Percentiles rank a stretch among this genome's conserved stretches.
phyloP scores from a whole-genome alignment of 2,797 vertebrate genomes.

The Pseudochromis fuscus region DNA sequence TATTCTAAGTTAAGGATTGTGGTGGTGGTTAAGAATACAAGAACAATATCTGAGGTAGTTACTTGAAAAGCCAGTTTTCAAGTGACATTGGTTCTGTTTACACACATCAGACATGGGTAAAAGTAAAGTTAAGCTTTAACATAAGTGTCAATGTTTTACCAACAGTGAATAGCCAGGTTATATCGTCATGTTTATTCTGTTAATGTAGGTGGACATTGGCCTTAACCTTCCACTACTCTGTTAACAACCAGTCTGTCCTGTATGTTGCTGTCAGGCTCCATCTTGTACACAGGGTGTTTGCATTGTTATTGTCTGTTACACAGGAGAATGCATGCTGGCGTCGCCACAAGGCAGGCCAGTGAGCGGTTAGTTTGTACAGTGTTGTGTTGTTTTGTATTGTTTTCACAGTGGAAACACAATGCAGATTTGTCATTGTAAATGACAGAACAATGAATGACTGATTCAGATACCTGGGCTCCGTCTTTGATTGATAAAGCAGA shows the following conservation, averaged over 20 bases:
- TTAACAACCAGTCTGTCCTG: constrained; percentile 13
- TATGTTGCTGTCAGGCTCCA: not conserved
- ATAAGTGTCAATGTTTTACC: constrained; percentile 18
- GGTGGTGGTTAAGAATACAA: not conserved
- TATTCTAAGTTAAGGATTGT: not conserved
- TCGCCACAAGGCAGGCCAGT: not conserved
- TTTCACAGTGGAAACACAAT: too few species aligned
- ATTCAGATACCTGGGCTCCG: constrained; percentile 1
- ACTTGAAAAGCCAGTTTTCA: not conserved
- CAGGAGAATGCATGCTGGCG: not conserved
- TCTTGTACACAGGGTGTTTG: not conserved
- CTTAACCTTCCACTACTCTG: constrained; percentile 30
- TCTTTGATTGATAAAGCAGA: constrained; percentile 25
- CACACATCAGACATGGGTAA: constrained; percentile 3
- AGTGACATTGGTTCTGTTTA: not conserved
- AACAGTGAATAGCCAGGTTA: constrained; percentile 31
- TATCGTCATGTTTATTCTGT: not conserved
- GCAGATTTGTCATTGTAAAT: constrained; percentile 6
- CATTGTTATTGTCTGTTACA: not conserved
- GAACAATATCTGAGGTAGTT: not conserved
- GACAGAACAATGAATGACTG: not conserved
- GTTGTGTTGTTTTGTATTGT: not conserved
- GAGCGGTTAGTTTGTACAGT: not conserved
- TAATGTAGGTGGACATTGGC: constrained; percentile 37
- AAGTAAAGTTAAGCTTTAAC: constrained; percentile 15